These are phyloP conservation scores for Tiaroga cobitis DNA, from an alignment of 2,797 vertebrate genomes.

Conservation along the genomic window DNA sequence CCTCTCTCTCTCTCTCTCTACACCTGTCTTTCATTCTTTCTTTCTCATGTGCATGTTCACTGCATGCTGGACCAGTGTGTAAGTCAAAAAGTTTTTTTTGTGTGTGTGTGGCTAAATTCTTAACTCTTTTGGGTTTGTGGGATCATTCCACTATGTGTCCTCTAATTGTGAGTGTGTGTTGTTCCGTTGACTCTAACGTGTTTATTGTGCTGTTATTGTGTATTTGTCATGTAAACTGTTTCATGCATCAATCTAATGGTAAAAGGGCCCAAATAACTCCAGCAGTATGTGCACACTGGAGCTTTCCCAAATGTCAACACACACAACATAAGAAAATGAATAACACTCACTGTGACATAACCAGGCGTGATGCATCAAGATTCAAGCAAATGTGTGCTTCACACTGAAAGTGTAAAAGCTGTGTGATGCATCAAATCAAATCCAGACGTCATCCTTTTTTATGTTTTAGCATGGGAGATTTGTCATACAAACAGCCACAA, in stretches of 20 bases:
- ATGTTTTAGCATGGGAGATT: neutral
- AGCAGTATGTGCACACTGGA: neutral
- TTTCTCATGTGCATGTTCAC: slow-evolving; percentile 75
- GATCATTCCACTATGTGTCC: slow-evolving; percentile 36
- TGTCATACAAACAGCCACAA: neutral
- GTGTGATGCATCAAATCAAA: neutral
- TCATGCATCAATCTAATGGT: slow-evolving; percentile 45
- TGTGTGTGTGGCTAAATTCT: slow-evolving; percentile 41
- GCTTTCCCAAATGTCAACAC: neutral
- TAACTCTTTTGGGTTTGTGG: slow-evolving; percentile 35
- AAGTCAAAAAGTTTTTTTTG: slow-evolving; percentile 76
- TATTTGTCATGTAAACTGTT: slow-evolving; percentile 31
- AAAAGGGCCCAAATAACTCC: slow-evolving; percentile 18
- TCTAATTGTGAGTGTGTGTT: slow-evolving; percentile 39
- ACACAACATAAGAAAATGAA: neutral
- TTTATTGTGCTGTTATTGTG: slow-evolving; percentile 42
- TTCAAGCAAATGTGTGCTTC: neutral
- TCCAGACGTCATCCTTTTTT: neutral
- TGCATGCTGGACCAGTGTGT: slow-evolving; percentile 85
- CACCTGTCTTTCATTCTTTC: slow-evolving; percentile 58
- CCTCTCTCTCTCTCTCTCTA: slow-evolving; percentile 60
- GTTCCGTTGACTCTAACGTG: slow-evolving; percentile 44
- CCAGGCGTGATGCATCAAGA: slow-evolving; percentile 9
- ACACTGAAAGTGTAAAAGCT: neutral
- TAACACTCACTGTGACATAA: neutral